Base-by-base conservation (phyloP, 2,797 vertebrate species). In the Microctenopoma steveboyesi region DNA sequence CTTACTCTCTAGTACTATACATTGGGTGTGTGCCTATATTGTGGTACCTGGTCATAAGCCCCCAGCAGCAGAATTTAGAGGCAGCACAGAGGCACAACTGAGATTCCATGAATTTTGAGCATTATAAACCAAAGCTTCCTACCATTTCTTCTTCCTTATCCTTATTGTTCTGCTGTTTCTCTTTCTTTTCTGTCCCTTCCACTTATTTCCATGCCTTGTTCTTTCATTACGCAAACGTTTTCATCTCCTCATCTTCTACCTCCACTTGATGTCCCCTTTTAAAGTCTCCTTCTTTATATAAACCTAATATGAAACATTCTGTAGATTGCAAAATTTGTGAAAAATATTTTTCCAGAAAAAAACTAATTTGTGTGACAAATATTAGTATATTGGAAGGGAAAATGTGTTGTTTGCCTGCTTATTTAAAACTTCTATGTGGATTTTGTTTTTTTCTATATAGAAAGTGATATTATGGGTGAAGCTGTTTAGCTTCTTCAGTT, bases 51-150 rank as follows among this genome's bases (percentile, higher is more conserved):
- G 68, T 66, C 69, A 73, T 84, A 84, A 87, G 75, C 85, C 75
- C 39, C 59, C 69, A 74, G 81, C 72, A 73, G 72, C 73, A 76
- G 72, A 83, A 85, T 84, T 81, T 72, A 85, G 76, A 84, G 85
- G 70, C 78, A 84, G 74, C 42, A 54, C 64, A 82, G 68, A 62
- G 56, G 50, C 79, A 40, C 54, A 54, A 52, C 73, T 70, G 49
- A 39, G 64, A 64, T 73, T 57, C 67, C 42, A 87, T 91, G 78
- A 92, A 92, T 91, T 92, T 88, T 88, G 81, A 81, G 81, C 45
- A 68, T 61, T 52, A 72, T 68, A 55, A 75, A 74, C 75, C 62
- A 66, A 64, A 30, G 52, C 67, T 56, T 63, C 27, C 43, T 28
- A 3, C 30, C 25, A 13, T 10, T 49, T 55, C 47, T 62, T 45